phyloP scores from a whole-genome alignment of 2,888 invertebrate genomes.

The Agrotis puta region DNA sequence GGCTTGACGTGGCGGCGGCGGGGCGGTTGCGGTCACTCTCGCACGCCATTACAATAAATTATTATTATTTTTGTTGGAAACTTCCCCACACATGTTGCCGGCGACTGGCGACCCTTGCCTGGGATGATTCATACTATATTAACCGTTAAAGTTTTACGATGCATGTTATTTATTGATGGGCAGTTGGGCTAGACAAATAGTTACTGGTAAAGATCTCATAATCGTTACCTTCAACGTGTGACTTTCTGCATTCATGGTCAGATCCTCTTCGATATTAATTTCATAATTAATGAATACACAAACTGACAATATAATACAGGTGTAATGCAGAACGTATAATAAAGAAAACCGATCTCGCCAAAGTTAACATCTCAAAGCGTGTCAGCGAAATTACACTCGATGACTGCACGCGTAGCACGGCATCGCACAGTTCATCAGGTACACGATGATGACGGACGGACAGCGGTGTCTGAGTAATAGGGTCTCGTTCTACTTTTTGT shows the following conservation, averaged over 20 bases:
- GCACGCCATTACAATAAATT: slow-evolving; percentile 30
- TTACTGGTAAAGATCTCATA: not conserved
- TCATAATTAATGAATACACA: not conserved
- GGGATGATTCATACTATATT: slow-evolving; percentile 15
- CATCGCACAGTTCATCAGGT: no score
- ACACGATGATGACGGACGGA: no score
- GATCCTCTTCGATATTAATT: not conserved
- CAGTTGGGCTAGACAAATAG: not conserved
- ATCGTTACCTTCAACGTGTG: not conserved
- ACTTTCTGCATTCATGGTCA: not conserved
- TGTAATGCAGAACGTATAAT: not conserved
- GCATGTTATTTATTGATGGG: not conserved
- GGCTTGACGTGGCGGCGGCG: slow-evolving; percentile 20
- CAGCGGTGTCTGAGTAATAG: no score
- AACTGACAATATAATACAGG: not conserved
- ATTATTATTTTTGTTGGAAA: slow-evolving; percentile 43
- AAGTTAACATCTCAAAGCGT: slow-evolving; percentile 53
- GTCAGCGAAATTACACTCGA: slow-evolving; percentile 49
- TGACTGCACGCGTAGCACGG: not conserved
- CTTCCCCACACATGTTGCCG: slow-evolving; percentile 15
- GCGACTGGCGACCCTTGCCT: not conserved
- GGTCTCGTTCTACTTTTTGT: no score
- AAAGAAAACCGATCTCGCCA: slow-evolving; percentile 29
- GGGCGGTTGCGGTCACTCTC: slow-evolving; percentile 28
- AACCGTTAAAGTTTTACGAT: slow-evolving; percentile 5